These are phyloP conservation scores for Teleiodes luculella DNA, from an alignment of 2,888 invertebrate genomes.

Conservation along the genomic window DNA sequence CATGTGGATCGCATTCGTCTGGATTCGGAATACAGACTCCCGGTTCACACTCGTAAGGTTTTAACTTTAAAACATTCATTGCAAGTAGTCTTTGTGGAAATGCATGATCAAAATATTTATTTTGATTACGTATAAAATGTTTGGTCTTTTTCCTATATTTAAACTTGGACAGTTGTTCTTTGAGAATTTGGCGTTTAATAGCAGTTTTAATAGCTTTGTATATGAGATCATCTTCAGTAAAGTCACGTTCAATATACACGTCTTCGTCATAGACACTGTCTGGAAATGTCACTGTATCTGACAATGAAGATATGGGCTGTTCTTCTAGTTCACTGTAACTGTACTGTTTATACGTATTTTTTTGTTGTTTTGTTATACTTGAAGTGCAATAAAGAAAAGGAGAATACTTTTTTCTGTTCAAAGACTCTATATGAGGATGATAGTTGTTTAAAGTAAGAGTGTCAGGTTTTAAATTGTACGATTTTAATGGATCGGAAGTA, in stretches of 20 bases:
- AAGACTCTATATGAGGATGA: not conserved
- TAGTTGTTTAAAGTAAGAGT: no score
- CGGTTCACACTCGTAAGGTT: conserved; percentile 20
- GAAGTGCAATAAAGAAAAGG: not conserved
- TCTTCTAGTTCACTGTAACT: no score
- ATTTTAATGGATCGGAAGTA: no score
- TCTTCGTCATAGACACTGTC: no score
- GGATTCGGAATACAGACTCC: conserved; percentile 18
- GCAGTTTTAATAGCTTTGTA: conserved; percentile 5
- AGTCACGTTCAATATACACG: not conserved
- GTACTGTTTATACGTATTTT: not conserved
- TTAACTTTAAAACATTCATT: conserved; percentile 4
- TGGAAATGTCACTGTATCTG: not conserved
- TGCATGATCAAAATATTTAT: not conserved
- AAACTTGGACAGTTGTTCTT: not conserved
- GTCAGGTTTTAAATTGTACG: no score
- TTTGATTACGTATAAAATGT: not conserved
- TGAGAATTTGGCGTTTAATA: not conserved
- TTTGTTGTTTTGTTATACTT: not conserved
- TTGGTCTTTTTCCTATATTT: not conserved
- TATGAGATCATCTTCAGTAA: not conserved
- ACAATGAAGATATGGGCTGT: not conserved
- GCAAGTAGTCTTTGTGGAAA: not conserved
- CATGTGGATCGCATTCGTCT: conserved; percentile 22
- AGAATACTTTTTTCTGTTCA: not conserved